A percentile compares a stretch with the other conserved stretches of the same genome.
Conservation (phyloP, 2,797 vertebrate species). For the Dicrostonyx torquatus region DNA sequence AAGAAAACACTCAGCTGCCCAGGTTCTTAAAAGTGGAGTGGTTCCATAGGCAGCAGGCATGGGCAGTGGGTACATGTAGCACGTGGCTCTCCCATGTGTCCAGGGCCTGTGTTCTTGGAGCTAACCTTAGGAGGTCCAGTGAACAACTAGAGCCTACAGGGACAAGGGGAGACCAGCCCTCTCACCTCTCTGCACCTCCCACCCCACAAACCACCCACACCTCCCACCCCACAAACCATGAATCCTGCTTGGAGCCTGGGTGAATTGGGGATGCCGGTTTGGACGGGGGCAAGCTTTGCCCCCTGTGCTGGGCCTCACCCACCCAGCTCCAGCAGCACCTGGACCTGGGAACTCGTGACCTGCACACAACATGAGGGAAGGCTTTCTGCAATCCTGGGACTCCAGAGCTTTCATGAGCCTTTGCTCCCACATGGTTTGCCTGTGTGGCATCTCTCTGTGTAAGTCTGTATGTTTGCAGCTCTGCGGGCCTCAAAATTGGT, state of each 20-base stretch:
- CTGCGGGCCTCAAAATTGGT: neutral
- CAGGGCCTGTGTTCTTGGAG: neutral
- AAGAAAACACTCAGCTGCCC: neutral
- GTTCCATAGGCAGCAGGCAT: neutral
- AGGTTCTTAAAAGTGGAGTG: neutral
- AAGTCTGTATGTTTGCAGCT: neutral
- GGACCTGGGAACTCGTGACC: neutral
- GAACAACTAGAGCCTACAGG: neutral
- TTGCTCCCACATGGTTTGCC: neutral
- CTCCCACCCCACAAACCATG: accelerated
- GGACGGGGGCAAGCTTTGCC: too few species aligned
- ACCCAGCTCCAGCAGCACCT: too few species aligned
- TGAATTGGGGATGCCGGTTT: neutral
- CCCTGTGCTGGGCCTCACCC: neutral
- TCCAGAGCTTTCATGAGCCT: neutral
- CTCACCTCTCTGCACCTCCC: neutral
- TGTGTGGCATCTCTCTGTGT: too few species aligned
- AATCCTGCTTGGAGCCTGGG: neutral
- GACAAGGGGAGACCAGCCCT: too few species aligned
- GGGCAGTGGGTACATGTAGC: too few species aligned
- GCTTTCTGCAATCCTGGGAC: neutral
- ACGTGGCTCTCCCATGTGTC: too few species aligned
- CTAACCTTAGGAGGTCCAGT: neutral
- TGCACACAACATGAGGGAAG: neutral
- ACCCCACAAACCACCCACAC: too few species aligned